Percentiles rank a stretch among this genome's conserved stretches.
Evolutionary conservation across 2,113 vertebrate genomes (phyloP).

Genomic region (Periophthalmodon schlosseri): DNA sequence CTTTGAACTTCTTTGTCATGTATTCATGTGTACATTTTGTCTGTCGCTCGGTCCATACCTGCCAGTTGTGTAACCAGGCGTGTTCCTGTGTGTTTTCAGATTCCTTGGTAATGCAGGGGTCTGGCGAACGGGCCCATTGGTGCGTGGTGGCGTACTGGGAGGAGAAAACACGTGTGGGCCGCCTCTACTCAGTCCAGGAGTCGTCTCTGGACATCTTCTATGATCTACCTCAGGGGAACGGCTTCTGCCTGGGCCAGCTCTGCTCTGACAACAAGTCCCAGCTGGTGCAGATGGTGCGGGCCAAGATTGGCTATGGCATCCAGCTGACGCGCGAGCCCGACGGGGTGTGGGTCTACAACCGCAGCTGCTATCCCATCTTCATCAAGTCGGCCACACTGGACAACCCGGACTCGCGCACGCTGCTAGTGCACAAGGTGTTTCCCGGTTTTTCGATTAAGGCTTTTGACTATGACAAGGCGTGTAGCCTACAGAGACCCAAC

Average conservation of each 20-base stretch:
- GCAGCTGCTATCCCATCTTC: constrained; percentile 98
- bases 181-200: constrained; percentile 98
- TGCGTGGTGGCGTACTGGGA: constrained; percentile 99
- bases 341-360: constrained; percentile 98
- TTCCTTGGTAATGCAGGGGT: constrained; percentile 93
- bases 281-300: constrained; percentile 95
- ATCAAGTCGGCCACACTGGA: constrained; percentile 99
- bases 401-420: constrained; percentile 96
- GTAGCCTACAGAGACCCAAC: constrained; percentile 92
- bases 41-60: background rate
- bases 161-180: constrained; percentile 95
- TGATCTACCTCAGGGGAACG: constrained; percentile 99
- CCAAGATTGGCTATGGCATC: constrained; percentile 97
- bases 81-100: constrained; percentile 72
- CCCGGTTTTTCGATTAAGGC: constrained; percentile 99
- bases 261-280: constrained; percentile 96
- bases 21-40: background rate
- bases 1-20: constrained; percentile 12
- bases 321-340: constrained; percentile 94
- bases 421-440: constrained; percentile 97
- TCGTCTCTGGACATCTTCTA: constrained; percentile 99
- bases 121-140: constrained; percentile 92
- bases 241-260: constrained; percentile 98
- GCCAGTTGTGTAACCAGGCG: constrained; percentile 19
- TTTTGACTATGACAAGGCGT: constrained; percentile 97